These are phyloP conservation scores for Ammodytes marinus DNA, from an alignment of 2,113 vertebrate genomes.

Conservation along the genomic window DNA sequence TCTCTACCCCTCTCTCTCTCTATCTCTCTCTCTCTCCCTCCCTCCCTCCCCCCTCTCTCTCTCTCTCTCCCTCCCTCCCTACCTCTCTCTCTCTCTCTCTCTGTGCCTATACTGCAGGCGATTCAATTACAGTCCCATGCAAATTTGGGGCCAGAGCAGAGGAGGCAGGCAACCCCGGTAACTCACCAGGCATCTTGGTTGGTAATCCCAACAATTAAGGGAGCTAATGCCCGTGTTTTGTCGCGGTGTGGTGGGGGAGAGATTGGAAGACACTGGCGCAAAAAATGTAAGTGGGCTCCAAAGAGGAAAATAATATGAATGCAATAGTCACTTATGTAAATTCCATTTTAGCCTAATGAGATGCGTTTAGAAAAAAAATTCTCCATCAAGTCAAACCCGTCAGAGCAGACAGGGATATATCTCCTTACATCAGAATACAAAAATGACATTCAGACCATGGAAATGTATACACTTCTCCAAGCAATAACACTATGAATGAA, in stretches of 20 bases:
- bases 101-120: conserved; percentile 49
- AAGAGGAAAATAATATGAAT: conserved; percentile 39
- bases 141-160: conserved; percentile 75
- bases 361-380: conserved; percentile 62
- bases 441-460: conserved; percentile 39
- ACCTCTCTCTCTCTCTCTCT: too few species aligned
- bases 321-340: conserved; percentile 62
- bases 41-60: too few species aligned
- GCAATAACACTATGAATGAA: conserved; percentile 47
- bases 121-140: conserved; percentile 83
- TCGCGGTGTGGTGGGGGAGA: conserved; percentile 68
- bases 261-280: conserved; percentile 62
- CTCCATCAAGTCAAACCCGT: conserved; percentile 50
- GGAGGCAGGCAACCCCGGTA: conserved; percentile 71
- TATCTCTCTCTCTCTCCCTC: too few species aligned
- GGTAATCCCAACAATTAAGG: conserved; percentile 80
- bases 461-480: conserved; percentile 39
- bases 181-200: conserved; percentile 78
- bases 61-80: too few species aligned
- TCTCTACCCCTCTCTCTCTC: conserved; percentile 37
- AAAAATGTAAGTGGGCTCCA: conserved; percentile 61
- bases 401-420: conserved; percentile 27
- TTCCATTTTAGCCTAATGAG: conserved; percentile 66
- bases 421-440: conserved; percentile 48
- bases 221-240: conserved; percentile 79